phyloP scores from a whole-genome alignment of 1,140 invertebrate species.

The Aplysia californica region DNA sequence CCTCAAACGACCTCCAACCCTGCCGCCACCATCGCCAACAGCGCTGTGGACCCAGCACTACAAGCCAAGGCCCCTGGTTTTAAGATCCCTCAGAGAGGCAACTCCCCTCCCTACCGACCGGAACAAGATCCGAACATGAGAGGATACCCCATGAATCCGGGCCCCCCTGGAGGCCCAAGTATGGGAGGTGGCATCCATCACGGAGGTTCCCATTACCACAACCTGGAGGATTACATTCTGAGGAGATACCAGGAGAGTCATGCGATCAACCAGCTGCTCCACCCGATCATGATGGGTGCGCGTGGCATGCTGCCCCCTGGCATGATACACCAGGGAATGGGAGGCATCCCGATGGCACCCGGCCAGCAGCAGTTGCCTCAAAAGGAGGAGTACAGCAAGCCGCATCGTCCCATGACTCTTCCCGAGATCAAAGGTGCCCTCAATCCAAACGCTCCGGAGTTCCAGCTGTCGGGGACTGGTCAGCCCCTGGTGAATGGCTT shows the following conservation, averaged over 20 bases:
- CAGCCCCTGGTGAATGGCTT: constrained; percentile 6
- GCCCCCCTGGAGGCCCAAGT: background rate
- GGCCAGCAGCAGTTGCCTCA: constrained; percentile 40
- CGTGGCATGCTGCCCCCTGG: background rate
- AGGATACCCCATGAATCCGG: background rate
- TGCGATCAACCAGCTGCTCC: background rate
- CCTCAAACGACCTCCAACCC: constrained; percentile 38
- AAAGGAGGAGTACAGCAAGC: constrained; percentile 65
- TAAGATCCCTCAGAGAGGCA: constrained; percentile 41
- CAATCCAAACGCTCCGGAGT: constrained; percentile 90
- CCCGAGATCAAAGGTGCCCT: constrained; percentile 76
- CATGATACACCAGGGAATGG: constrained; percentile 21
- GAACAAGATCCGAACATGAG: background rate
- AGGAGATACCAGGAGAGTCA: background rate
- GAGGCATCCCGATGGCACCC: constrained; percentile 28
- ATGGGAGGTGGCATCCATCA: background rate
- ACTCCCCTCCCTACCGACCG: constrained; percentile 39
- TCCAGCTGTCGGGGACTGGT: constrained; percentile 67
- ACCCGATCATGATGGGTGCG: background rate
- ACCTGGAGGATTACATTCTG: background rate
- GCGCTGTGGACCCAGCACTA: constrained; percentile 67
- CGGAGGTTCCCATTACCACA: background rate
- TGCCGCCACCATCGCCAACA: constrained; percentile 71
- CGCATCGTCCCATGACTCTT: constrained; percentile 66
- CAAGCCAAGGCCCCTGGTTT: constrained; percentile 66